phyloP scores from a whole-genome alignment of 2,888 invertebrate species.

The Drosophila merina region DNA sequence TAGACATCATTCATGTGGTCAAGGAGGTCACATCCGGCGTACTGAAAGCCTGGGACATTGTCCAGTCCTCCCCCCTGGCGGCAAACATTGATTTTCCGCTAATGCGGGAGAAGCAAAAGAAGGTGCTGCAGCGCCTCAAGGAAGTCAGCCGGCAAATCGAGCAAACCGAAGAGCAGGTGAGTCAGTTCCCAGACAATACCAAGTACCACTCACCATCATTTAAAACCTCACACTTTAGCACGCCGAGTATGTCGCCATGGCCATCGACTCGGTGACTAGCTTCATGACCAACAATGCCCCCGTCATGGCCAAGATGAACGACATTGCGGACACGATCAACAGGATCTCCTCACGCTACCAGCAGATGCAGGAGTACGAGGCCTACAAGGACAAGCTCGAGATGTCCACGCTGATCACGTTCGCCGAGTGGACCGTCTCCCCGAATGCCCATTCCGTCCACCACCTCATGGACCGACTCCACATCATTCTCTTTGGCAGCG shows the following conservation, averaged over 20 bases:
- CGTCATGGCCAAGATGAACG: constrained; percentile 87
- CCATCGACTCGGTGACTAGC: constrained; percentile 80
- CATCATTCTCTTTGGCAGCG: constrained; percentile 85
- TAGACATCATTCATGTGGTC: constrained; percentile 86
- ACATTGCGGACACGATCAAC: constrained; percentile 86
- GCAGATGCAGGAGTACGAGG: constrained; percentile 86
- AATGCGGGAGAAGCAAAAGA: constrained; percentile 86
- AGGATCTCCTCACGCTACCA: constrained; percentile 86
- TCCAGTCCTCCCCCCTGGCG: constrained; percentile 85
- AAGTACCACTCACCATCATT: neutral
- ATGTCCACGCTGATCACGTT: constrained; percentile 88
- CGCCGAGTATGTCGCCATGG: constrained; percentile 79
- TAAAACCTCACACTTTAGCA: constrained; percentile 61
- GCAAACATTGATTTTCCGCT: constrained; percentile 87
- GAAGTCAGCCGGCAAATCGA: constrained; percentile 83
- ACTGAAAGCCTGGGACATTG: constrained; percentile 87
- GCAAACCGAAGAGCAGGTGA: constrained; percentile 81
- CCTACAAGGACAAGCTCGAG: constrained; percentile 86
- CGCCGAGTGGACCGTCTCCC: constrained; percentile 89
- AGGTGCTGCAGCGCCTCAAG: constrained; percentile 85
- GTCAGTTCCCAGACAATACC: constrained; percentile 4
- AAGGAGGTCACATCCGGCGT: constrained; percentile 87
- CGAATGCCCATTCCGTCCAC: constrained; percentile 87
- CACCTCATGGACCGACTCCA: constrained; percentile 88
- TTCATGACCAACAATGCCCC: constrained; percentile 83